Conservation (phyloP, 1,140 invertebrate genomes). For the Megalonaias nervosa region DNA sequence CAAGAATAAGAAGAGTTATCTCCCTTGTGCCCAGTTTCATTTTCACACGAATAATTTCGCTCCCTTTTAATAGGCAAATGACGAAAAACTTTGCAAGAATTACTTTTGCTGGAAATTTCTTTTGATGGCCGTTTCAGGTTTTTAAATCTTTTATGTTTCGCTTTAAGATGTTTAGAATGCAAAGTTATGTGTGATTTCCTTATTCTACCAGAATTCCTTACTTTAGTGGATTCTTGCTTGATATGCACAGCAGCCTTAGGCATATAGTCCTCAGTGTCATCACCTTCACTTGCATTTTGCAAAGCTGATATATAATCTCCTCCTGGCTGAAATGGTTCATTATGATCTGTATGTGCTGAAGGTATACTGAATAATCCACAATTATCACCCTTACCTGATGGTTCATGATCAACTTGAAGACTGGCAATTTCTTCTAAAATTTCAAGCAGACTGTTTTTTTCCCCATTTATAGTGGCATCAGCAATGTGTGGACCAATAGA, state of each 20-base stretch:
- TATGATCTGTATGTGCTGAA: slow-evolving; percentile 1
- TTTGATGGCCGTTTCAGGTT: slow-evolving; percentile 8
- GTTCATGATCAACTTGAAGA: slow-evolving; percentile 84
- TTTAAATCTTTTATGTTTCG: neutral
- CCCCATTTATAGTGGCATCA: slow-evolving; percentile 72
- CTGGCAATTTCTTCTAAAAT: slow-evolving; percentile 85
- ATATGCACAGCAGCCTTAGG: too few species aligned
- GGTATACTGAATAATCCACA: slow-evolving; percentile 8
- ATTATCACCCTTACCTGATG: slow-evolving; percentile 73
- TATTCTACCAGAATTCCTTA: too few species aligned
- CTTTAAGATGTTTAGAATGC: too few species aligned
- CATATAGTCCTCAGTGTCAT: neutral
- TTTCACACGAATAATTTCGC: neutral
- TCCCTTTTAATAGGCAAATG: neutral
- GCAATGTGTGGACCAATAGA: slow-evolving; percentile 71
- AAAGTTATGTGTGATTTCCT: too few species aligned
- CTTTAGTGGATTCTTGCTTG: too few species aligned
- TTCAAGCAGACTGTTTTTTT: slow-evolving; percentile 78
- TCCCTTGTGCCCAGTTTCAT: neutral
- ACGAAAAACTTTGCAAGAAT: neutral
- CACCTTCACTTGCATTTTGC: slow-evolving; percentile 20
- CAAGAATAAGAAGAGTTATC: neutral
- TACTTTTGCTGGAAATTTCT: slow-evolving; percentile 23
- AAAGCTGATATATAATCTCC: slow-evolving; percentile 3
- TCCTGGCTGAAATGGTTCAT: neutral